Evolutionary conservation across 1,140 invertebrate species (phyloP).

Genomic region (Drosophila miranda): DNA sequence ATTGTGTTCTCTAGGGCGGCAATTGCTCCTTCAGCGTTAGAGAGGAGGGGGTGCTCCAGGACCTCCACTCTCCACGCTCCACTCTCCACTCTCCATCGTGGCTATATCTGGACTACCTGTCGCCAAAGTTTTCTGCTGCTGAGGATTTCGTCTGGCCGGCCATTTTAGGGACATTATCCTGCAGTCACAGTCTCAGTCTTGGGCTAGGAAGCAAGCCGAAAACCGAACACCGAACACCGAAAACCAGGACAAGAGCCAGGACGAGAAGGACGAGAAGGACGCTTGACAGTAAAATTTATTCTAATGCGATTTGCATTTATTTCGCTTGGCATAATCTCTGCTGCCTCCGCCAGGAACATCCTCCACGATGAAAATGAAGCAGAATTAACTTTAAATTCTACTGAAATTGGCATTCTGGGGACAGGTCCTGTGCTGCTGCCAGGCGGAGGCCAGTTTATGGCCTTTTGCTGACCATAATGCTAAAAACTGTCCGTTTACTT

Average conservation of each 20-base stretch:
- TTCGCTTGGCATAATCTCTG: conserved; percentile 52
- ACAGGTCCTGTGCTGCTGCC: conserved; percentile 9
- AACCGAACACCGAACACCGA: too few species aligned
- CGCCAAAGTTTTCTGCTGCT: conserved; percentile 52
- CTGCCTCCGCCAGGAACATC: conserved; percentile 17
- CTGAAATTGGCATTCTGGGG: conserved; percentile 57
- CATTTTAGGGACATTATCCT: conserved; percentile 68
- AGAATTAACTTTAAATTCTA: conserved; percentile 63
- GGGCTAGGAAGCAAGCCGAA: neutral
- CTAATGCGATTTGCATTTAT: conserved; percentile 80
- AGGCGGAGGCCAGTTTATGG: conserved; percentile 48
- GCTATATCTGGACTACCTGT: conserved; percentile 60
- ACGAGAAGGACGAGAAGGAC: neutral
- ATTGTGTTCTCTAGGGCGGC: conserved; percentile 61
- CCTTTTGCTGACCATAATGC: conserved; percentile 59
- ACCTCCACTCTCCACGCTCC: neutral
- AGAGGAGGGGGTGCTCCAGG: conserved; percentile 8
- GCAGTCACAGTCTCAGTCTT: conserved; percentile 42
- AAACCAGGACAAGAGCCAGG: conserved; percentile 4
- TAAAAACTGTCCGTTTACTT: conserved; percentile 71
- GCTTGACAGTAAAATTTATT: conserved; percentile 58
- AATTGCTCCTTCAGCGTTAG: conserved; percentile 36
- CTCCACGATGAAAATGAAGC: conserved; percentile 4
- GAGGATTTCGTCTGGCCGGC: conserved; percentile 22
- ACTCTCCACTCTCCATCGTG: neutral